phyloP scores from a whole-genome alignment of 2,113 vertebrate species.

The Rhabdomys dilectus region DNA sequence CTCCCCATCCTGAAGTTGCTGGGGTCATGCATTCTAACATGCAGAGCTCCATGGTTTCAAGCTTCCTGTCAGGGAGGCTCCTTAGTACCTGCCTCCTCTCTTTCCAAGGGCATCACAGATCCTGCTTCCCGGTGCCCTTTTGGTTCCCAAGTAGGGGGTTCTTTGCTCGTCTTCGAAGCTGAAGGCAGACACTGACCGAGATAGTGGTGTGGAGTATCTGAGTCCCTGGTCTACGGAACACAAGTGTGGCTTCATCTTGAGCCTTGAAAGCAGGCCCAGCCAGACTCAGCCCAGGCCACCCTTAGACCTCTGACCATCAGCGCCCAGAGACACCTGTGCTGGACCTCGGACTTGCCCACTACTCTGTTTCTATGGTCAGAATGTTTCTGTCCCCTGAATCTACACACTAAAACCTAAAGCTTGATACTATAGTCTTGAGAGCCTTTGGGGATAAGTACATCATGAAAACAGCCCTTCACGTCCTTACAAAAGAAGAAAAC shows the following conservation, averaged over 20 bases:
- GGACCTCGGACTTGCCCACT: background rate
- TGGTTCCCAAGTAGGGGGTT: no score
- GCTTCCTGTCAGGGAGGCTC: rapidly evolving
- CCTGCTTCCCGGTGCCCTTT: background rate
- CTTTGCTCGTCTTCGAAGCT: background rate
- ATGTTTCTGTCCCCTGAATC: background rate
- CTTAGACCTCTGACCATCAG: background rate
- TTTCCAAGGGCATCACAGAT: rapidly evolving
- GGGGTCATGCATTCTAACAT: background rate
- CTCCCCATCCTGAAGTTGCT: rapidly evolving
- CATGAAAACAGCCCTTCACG: background rate
- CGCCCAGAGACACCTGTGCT: background rate
- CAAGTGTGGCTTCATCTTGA: background rate
- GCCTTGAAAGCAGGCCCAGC: background rate
- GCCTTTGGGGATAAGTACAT: no score
- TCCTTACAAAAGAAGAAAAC: background rate
- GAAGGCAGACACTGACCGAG: background rate
- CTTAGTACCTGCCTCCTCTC: no score
- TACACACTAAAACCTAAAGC: no score
- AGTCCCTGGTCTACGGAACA: background rate
- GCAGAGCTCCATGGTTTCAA: background rate
- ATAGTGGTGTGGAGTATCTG: background rate
- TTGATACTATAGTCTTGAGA: rapidly evolving
- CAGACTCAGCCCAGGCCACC: background rate
- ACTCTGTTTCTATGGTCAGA: background rate